Base-by-base conservation (phyloP, 2,797 vertebrate species). In the Phataginus tricuspis region DNA sequence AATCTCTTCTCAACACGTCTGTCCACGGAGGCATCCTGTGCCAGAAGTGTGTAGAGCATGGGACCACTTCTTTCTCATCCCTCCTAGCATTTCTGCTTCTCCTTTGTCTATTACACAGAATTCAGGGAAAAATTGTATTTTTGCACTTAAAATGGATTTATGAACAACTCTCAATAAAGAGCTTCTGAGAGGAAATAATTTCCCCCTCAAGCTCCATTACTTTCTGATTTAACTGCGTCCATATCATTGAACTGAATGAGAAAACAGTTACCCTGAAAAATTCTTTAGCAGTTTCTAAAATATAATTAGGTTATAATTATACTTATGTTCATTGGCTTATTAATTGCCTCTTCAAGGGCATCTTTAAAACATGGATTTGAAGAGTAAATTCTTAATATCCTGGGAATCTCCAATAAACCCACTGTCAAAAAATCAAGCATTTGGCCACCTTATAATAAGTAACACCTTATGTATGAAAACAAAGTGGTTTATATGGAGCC, bases 161-260 rank as follows among this genome's bases (percentile, higher is more conserved):
- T 86, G 34, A 75, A 66, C 64, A 82, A 13, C 27, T 61, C 75
- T 90, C 74, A 27, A 13, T 49, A 78, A 95, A 79, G 74, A 90
- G 49, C 74, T 39, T 79, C 79, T 55, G 29, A 14, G 45, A 90
- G 51, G 19, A 77, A 57, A 29, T 57, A 74, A 80, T 66, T 68
- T 86, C 53, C 95, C 86, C 83, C 75, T 66, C 12, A 57, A 69
- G 55, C 37, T 53, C 84, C 23, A 25, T 93, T 51, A n/a, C 63
- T 57, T 94, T 84, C 19, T 72, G 19, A 88, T 71, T 72, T 85
- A 85, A 92, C 92, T 75, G 59, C 51, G 23, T 90, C 61, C 83
- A 91, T 97, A 84, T 93, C 66, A 89, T 63, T 93, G 75, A 95
- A 74, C 53, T 49, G 34, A 82, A 86, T 78, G 45, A 86, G 31